Percentiles rank a stretch among this genome's conserved stretches.
These are phyloP conservation scores for Okamejei kenojei DNA, from an alignment of 2,797 vertebrate species.

Conservation along the genomic window DNA sequence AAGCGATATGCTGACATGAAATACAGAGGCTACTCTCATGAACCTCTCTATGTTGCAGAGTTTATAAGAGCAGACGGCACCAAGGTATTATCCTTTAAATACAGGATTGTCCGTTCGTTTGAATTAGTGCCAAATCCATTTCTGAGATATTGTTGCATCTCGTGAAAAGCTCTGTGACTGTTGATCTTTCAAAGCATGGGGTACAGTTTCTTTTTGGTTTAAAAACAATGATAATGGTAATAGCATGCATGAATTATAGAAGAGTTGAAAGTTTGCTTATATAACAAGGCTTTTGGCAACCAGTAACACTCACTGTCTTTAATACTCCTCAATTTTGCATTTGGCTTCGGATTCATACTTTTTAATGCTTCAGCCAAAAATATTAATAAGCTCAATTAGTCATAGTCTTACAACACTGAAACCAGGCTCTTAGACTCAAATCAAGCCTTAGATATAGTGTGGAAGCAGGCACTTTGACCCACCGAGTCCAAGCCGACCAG, in stretches of 20 bases:
- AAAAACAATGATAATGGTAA: background rate
- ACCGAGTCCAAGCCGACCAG: no score
- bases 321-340: background rate
- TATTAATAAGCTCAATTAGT: background rate
- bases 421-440: no score
- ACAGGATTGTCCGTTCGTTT: background rate
- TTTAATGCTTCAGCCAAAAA: background rate
- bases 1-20: constrained; percentile 84
- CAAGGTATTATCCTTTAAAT: constrained; percentile 61
- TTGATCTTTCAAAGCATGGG: background rate
- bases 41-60: constrained; percentile 78
- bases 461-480: no score
- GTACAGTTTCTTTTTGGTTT: constrained; percentile 14
- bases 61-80: constrained; percentile 87
- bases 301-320: background rate
- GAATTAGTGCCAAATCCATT: background rate
- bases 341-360: background rate
- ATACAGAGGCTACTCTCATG: constrained; percentile 61
- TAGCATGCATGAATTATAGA: background rate
- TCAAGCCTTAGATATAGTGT: no score
- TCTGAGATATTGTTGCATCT: background rate
- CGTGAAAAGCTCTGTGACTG: fast-evolving
- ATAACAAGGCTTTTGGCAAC: background rate
- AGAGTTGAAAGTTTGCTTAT: background rate
- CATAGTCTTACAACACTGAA: no score